A percentile compares a stretch with the other conserved stretches of the same genome.
These are phyloP conservation scores for Spialia ferax DNA, from an alignment of 2,888 invertebrate genomes.

Conservation along the genomic window DNA sequence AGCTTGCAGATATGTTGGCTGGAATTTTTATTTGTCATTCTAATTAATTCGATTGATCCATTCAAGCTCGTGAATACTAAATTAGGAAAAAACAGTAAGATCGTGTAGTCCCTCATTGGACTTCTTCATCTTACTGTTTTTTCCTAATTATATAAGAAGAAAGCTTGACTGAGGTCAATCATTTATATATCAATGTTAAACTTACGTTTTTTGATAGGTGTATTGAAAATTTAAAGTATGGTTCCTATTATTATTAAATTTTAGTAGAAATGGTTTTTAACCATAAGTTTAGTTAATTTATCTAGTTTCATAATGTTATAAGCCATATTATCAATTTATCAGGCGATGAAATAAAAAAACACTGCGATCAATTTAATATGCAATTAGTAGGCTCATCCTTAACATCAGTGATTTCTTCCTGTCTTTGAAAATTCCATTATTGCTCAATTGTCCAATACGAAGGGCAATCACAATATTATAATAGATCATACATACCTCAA, in stretches of 20 bases:
- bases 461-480: conserved; percentile 49
- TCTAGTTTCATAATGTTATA: too few relatives aligned
- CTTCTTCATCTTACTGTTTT: too few relatives aligned
- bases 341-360: conserved; percentile 13
- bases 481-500: conserved; percentile 48
- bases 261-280: too few relatives aligned
- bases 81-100: conserved; percentile 3
- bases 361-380: conserved; percentile 24
- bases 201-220: too few relatives aligned
- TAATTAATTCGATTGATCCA: conserved; percentile 14
- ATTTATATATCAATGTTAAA: too few relatives aligned
- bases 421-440: conserved; percentile 38
- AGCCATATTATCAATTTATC: neutral
- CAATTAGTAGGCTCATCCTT: conserved; percentile 28
- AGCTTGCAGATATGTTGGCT: conserved; percentile 3
- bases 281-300: neutral
- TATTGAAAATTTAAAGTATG: too few relatives aligned
- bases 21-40: conserved; percentile 26
- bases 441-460: conserved; percentile 44
- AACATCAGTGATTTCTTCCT: conserved; percentile 27
- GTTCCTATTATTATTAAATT: too few relatives aligned
- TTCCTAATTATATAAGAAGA: too few relatives aligned
- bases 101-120: too few relatives aligned
- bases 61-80: conserved; percentile 18
- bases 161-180: too few relatives aligned